Evolutionary conservation across 2,113 vertebrate genomes (phyloP).

Genomic region (Felis catus): F.catus_Fca126_mat1.0 CM031421.1:39640501-39641000

Average conservation of each 20-base stretch:
- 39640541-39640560: background rate
- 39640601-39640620: background rate
- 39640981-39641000: background rate
- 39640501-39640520: background rate
- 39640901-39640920: background rate
- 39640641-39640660: background rate
- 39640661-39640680: background rate
- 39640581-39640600: background rate
- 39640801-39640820: too few relatives aligned
- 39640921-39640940: background rate
- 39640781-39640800: background rate
- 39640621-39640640: background rate
- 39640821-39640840: background rate
- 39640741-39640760: background rate
- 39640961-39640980: background rate
- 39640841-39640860: background rate
- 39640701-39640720: background rate
- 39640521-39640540: background rate
- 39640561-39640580: background rate
- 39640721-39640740: background rate
- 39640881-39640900: background rate
- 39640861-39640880: background rate
- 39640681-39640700: background rate
- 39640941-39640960: background rate
- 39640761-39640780: background rate